Conservation (phyloP, 2,113 vertebrate species). For the Amblyornis subalaris region DNA sequence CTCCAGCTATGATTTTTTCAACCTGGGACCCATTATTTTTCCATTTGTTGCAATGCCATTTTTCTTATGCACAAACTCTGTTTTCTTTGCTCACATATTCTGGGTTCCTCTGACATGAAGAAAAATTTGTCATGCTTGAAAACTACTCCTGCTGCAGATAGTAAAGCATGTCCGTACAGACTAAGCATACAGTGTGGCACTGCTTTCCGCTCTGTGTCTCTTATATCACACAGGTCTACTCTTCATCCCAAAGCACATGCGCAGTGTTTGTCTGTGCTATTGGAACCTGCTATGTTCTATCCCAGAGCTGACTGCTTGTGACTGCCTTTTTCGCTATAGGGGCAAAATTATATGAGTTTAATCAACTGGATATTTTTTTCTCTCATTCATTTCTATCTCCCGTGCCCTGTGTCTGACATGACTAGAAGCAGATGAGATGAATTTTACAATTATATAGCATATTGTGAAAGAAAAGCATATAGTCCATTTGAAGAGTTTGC, state of each 20-base stretch:
- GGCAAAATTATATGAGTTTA: neutral
- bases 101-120: neutral
- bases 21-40: neutral
- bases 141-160: neutral
- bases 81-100: neutral
- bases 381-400: neutral
- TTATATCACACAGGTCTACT: rapidly evolving
- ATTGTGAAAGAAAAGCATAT: neutral
- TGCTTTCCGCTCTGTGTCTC: neutral
- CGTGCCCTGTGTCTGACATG: neutral
- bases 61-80: neutral
- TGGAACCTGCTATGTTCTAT: neutral
- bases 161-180: neutral
- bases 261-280: rapidly evolving
- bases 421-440: neutral
- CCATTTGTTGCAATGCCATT: neutral
- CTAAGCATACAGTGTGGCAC: neutral
- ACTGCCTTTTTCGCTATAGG: neutral
- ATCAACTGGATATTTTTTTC: neutral
- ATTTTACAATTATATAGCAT: neutral
- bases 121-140: neutral
- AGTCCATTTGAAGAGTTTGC: neutral
- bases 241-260: rapidly evolving
- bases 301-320: neutral
- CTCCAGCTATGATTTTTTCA: neutral